Evolutionary conservation across 2,797 vertebrate species (phyloP).

Genomic region (Pseudomugil tenellus): DNA sequence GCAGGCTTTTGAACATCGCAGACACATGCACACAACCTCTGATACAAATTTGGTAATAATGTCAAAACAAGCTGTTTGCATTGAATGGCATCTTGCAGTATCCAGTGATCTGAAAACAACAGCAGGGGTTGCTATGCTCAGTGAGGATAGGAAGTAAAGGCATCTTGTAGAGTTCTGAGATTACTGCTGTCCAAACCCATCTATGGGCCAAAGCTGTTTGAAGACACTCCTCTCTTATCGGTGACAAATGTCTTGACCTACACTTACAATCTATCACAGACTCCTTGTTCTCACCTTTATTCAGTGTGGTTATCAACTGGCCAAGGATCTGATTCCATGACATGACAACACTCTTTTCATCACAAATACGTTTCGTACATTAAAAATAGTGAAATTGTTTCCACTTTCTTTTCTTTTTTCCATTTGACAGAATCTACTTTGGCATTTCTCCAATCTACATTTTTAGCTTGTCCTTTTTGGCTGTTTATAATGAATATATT

Average conservation of each 20-base stretch:
- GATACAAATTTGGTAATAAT: conserved; percentile 6
- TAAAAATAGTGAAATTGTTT: neutral
- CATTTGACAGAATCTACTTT: neutral
- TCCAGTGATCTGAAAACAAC: conserved; percentile 10
- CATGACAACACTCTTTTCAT: neutral
- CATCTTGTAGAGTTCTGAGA: conserved; percentile 3
- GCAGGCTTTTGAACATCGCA: neutral
- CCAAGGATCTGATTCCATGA: neutral
- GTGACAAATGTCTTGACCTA: conserved; percentile 1
- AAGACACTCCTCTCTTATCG: conserved; percentile 15
- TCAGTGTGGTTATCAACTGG: neutral
- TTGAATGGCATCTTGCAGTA: neutral
- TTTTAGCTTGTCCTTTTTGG: neutral
- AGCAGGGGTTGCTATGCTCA: conserved; percentile 7
- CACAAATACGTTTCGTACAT: neutral
- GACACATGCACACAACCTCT: neutral
- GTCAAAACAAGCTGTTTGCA: conserved; percentile 6
- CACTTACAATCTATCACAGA: neutral
- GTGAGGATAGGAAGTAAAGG: conserved; percentile 8
- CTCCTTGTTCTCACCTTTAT: conserved; percentile 13
- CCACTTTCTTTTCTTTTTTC: neutral
- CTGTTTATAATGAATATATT: conserved; percentile 1
- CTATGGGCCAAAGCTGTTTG: conserved; percentile 1
- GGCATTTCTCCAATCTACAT: neutral
- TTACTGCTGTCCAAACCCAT: conserved; percentile 19